Evolutionary conservation across 2,888 invertebrate species (phyloP).

Genomic region (Teinopalpus imperialis): DNA sequence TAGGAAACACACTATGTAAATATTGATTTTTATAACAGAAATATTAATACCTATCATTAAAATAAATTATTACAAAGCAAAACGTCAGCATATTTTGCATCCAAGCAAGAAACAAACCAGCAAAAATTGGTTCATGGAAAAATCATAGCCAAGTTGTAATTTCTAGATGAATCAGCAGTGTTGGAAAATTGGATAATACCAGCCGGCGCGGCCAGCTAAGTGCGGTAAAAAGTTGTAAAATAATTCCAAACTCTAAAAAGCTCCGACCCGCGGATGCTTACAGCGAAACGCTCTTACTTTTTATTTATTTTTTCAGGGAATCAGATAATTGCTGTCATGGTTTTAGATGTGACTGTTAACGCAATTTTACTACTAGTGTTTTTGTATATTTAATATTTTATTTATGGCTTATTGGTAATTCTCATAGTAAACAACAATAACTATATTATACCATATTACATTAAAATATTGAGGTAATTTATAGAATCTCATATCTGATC

Average conservation of each 20-base stretch:
- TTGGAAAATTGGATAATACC: constrained; percentile 25
- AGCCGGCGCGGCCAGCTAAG: constrained; percentile 32
- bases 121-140: constrained; percentile 12
- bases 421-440: too few relatives aligned
- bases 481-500: too few relatives aligned
- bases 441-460: too few relatives aligned
- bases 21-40: too few relatives aligned
- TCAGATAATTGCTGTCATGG: neutral
- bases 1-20: too few relatives aligned
- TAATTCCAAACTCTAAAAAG: constrained; percentile 42
- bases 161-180: constrained; percentile 25
- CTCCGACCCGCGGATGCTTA: constrained; percentile 32
- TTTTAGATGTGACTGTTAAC: neutral
- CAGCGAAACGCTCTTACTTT: constrained; percentile 23
- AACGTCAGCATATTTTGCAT: too few relatives aligned
- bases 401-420: too few relatives aligned
- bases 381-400: too few relatives aligned
- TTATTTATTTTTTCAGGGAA: constrained; percentile 18
- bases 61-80: too few relatives aligned
- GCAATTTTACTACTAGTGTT: too few relatives aligned
- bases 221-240: constrained; percentile 44
- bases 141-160: constrained; percentile 19
- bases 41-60: too few relatives aligned
- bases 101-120: constrained; percentile 3
- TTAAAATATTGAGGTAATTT: too few relatives aligned